Conservation (phyloP, 2,113 vertebrate genomes). For the Picathartes gymnocephalus region DNA sequence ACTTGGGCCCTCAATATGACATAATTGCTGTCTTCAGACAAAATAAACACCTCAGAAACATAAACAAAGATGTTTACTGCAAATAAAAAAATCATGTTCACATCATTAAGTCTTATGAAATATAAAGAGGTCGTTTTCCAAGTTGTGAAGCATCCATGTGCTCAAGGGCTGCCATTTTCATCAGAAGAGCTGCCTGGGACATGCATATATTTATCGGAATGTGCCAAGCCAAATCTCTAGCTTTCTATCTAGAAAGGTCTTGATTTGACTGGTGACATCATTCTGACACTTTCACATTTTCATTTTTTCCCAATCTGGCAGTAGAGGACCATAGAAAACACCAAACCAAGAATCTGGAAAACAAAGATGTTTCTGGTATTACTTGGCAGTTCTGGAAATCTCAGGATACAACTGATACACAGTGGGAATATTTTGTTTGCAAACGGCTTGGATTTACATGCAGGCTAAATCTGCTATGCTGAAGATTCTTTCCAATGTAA, state of each 20-base stretch:
- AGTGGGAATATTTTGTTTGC: constrained; percentile 21
- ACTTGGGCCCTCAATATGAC: background rate
- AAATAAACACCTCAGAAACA: background rate
- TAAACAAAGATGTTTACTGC: constrained; percentile 48
- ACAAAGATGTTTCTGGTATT: constrained; percentile 55
- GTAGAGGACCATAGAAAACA: constrained; percentile 75
- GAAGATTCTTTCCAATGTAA: constrained; percentile 4
- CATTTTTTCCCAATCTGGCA: constrained; percentile 74
- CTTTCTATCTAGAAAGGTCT: constrained; percentile 20
- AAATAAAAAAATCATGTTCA: constrained; percentile 31
- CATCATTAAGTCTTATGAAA: constrained; percentile 21
- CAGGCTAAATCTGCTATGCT: constrained; percentile 33
- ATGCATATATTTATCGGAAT: background rate
- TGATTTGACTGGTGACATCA: background rate
- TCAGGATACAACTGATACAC: background rate
- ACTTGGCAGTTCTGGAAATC: constrained; percentile 34
- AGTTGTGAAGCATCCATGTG: background rate
- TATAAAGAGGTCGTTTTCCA: constrained; percentile 25
- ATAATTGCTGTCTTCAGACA: background rate
- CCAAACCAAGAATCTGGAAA: constrained; percentile 75
- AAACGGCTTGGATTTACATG: constrained; percentile 44
- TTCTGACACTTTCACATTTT: constrained; percentile 31
- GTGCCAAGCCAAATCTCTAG: constrained; percentile 31
- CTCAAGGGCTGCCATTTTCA: background rate
- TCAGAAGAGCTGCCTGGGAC: background rate